Conservation (phyloP, 2,888 invertebrate genomes). For the Tipula unca region DNA sequence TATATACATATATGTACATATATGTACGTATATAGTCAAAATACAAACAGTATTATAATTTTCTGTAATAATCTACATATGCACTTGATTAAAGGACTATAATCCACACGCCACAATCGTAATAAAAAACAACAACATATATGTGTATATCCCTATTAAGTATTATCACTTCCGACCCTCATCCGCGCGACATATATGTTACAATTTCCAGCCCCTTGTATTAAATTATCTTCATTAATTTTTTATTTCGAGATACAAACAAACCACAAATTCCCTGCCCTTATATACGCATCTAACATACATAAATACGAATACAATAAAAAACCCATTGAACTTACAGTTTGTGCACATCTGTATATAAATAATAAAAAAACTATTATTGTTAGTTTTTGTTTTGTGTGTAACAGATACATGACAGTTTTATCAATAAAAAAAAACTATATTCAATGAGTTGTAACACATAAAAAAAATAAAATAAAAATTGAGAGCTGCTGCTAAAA, state of each 20-base stretch:
- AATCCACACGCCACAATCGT: background rate
- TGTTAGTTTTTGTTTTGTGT: background rate
- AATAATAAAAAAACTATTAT: background rate
- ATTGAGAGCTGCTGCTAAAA: background rate
- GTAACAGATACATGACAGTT: conserved; percentile 8
- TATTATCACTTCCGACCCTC: background rate
- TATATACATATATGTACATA: background rate
- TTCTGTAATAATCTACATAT: background rate
- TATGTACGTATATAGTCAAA: background rate
- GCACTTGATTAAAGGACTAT: background rate
- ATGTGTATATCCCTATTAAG: background rate
- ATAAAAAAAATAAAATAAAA: background rate
- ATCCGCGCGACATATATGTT: background rate
- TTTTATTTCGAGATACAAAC: background rate
- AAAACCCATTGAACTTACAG: background rate
- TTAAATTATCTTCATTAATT: background rate
- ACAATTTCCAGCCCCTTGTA: background rate
- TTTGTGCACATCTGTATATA: conserved; percentile 14
- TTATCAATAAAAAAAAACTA: background rate
- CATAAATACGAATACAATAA: background rate
- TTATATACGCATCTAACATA: background rate
- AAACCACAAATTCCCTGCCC: background rate
- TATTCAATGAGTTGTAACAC: background rate
- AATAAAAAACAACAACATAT: background rate
- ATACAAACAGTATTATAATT: background rate